phyloP scores from a whole-genome alignment of 2,888 invertebrate species.

The Leucoma salicis region DNA sequence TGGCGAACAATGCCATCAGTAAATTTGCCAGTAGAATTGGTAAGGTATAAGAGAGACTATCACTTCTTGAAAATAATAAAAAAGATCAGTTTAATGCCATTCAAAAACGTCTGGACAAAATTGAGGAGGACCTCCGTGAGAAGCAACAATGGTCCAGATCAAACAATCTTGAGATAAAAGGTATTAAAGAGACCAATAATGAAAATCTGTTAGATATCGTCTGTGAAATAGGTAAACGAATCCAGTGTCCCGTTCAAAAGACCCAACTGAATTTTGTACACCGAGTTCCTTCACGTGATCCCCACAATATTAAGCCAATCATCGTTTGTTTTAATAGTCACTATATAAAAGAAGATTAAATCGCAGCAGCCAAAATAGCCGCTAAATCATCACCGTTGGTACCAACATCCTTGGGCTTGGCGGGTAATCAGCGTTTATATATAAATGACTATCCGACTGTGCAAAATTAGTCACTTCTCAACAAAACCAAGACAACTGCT shows the following conservation, averaged over 20 bases:
- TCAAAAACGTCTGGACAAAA: no score
- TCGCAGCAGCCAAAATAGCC: not conserved
- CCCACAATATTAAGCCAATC: not conserved
- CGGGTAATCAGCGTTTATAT: not conserved
- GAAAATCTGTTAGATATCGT: no score
- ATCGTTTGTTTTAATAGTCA: not conserved
- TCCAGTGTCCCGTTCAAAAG: not conserved
- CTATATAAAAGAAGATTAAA: not conserved
- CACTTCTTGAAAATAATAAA: no score
- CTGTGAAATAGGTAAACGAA: no score
- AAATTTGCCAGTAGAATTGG: no score
- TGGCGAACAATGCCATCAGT: no score
- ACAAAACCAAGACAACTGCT: slow-evolving; percentile 2
- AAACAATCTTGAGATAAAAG: no score
- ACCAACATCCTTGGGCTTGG: not conserved
- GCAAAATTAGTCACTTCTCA: not conserved
- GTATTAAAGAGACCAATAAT: no score
- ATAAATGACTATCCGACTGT: not conserved
- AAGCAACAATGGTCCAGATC: no score
- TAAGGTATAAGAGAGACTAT: no score
- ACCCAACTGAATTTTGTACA: not conserved
- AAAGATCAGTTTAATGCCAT: no score
- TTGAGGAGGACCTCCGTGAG: no score
- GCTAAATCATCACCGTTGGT: not conserved
- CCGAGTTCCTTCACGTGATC: not conserved